Percentiles rank a stretch among this genome's conserved stretches.
Conservation (phyloP, 2,888 invertebrate species). For the Euzophera pinguis region DNA sequence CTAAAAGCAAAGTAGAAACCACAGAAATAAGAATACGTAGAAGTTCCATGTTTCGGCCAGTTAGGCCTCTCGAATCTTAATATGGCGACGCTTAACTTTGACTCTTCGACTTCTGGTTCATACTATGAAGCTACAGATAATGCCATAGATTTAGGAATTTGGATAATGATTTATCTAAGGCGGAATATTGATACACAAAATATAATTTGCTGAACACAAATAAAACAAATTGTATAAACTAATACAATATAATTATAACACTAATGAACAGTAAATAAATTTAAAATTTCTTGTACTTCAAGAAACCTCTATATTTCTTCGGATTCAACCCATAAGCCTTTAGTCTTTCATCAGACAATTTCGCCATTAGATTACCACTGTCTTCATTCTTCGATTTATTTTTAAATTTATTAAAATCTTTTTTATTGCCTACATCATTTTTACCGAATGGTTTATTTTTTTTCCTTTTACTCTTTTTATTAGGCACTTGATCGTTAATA, state of each 20-base stretch:
- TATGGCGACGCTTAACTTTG: no score
- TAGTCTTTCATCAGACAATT: constrained; percentile 88
- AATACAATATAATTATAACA: constrained; percentile 5
- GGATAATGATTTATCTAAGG: no score
- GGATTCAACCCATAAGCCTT: constrained; percentile 96
- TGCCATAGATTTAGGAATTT: no score
- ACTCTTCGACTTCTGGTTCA: no score
- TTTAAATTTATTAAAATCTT: constrained; percentile 35
- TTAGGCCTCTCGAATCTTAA: no score
- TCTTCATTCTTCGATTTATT: constrained; percentile 34
- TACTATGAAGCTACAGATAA: no score
- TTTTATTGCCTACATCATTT: constrained; percentile 22
- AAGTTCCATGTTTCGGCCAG: no score
- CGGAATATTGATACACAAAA: no score
- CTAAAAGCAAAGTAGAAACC: no score
- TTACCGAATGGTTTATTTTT: constrained; percentile 25
- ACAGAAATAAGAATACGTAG: no score
- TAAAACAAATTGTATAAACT: neutral
- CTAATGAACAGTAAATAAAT: constrained; percentile 10
- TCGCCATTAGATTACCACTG: constrained; percentile 50
- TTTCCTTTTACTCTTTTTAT: constrained; percentile 38
- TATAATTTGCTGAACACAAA: no score
- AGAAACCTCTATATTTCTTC: constrained; percentile 89
- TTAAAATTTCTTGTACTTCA: constrained; percentile 82
- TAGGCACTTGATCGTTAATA: constrained; percentile 20